A percentile compares a stretch with the other conserved stretches of the same genome.
phyloP scores from a whole-genome alignment of 2,797 vertebrate species.

The Labroides dimidiatus region DNA sequence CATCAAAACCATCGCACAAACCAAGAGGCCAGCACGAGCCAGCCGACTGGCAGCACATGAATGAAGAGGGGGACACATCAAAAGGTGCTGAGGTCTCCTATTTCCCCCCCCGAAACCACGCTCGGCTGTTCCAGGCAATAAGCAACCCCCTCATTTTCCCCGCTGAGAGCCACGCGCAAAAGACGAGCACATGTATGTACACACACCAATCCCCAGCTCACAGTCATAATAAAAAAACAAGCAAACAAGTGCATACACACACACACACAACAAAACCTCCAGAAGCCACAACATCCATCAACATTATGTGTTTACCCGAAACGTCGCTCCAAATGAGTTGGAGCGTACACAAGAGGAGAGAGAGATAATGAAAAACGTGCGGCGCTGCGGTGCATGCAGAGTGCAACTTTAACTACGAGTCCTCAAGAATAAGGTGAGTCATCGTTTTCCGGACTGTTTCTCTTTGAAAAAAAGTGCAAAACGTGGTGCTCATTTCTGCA shows the following conservation, averaged over 20 bases:
- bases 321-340: conserved; percentile 46
- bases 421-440: conserved; percentile 18
- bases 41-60: conserved; percentile 70
- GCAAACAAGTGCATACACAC: conserved; percentile 48
- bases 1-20: conserved; percentile 49
- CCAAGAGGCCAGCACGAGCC: conserved; percentile 39
- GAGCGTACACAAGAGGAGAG: conserved; percentile 43
- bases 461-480: conserved; percentile 21
- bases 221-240: conserved; percentile 43
- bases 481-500: conserved; percentile 5
- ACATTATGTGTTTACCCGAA: conserved; percentile 48
- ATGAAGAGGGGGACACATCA: conserved; percentile 68
- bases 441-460: conserved; percentile 16
- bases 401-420: conserved; percentile 12
- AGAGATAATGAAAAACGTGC: conserved; percentile 53
- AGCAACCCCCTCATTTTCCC: conserved; percentile 70
- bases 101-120: conserved; percentile 50
- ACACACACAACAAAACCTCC: conserved; percentile 19
- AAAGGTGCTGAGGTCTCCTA: conserved; percentile 61
- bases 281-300: conserved; percentile 63
- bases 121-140: conserved; percentile 60
- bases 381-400: conserved; percentile 7
- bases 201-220: not conserved
- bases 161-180: conserved; percentile 49
- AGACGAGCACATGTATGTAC: not conserved